Evolutionary conservation across 1,140 invertebrate species (phyloP), one percentile per base, ranked within the genome.

Genomic region (Drosophila nigromelanica): DNA sequence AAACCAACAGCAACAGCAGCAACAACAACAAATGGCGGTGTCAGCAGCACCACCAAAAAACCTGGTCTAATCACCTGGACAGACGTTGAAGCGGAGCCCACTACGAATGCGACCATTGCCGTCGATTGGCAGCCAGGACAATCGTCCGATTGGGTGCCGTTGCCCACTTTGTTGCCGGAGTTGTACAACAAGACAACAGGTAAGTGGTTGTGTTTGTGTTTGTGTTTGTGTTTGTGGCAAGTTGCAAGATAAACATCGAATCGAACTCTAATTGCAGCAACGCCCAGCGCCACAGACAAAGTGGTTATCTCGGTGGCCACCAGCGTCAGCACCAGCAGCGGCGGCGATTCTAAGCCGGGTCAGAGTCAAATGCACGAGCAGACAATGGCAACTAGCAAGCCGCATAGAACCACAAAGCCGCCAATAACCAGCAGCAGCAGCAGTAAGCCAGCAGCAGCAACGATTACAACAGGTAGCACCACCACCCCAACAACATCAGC

Each of bases 41-140:
- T 14, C 47, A 43, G 48, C 75, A 47, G 30, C 54, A 68, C 35
- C 43, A 86, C 81, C 39, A 76, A 80, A 48, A 90, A 83, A 24
- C 91, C 92, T 8, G 87, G 87, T 37, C 73, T 93, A 5, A 91
- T 93, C 10, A 93, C 93, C 7, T 93, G 93, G 93, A 93, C 92
- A 11, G 80, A 91, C 43, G 76, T 78, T 8, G 75, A 92, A 47
- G 87, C 76, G 5, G 89, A 90, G 42, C 85, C 86, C 12, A 73
- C 60, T 4, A 76, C 78, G 0, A 90, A 91, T 71, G 80, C 79
- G n/a, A 90, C 81, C 48, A 74, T 87, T 39, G 56, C 76, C 12
- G 78, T 78, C 33, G 78, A 79, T 60, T 90, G 89, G 89, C 83
- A 91, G 51, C 89, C 89, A 0, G 70, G 52, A 24, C 71, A 73